phyloP scores from a whole-genome alignment of 2,113 vertebrate species.

The Eulemur rufifrons region DNA sequence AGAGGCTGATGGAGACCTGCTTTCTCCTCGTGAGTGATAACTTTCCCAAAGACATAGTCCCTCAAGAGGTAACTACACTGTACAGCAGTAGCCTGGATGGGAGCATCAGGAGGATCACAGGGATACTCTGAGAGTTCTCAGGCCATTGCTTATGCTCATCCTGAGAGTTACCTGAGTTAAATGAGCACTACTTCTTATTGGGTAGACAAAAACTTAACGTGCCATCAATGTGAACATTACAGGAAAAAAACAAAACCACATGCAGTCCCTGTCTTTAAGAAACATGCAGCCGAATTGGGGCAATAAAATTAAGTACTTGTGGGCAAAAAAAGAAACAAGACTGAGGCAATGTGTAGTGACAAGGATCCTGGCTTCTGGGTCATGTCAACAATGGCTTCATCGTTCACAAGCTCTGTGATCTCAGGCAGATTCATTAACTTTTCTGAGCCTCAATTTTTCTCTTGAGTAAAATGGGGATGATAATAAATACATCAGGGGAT shows the following conservation, averaged over 20 bases:
- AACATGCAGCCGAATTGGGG: background rate
- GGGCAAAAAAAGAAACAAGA: background rate
- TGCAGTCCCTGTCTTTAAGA: background rate
- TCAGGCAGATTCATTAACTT: background rate
- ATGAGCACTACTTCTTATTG: background rate
- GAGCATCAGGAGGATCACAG: background rate
- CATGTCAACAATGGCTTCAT: too few species aligned
- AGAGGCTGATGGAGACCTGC: background rate
- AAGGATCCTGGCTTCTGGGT: background rate
- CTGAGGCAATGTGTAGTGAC: background rate
- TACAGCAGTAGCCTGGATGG: background rate
- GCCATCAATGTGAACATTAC: background rate
- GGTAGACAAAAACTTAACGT: background rate
- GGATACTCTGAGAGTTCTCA: background rate
- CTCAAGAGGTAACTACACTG: background rate
- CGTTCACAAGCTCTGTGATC: background rate
- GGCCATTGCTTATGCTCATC: background rate
- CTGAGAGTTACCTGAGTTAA: background rate
- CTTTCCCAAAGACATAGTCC: background rate
- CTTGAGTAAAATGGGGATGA: background rate
- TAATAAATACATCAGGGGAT: background rate
- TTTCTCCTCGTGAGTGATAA: background rate
- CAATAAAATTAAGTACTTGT: background rate
- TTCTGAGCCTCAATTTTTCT: background rate
- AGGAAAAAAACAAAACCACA: background rate